Percentiles rank a stretch among this genome's conserved stretches.
These are phyloP conservation scores for Eulemur mongoz DNA, from an alignment of 2,797 vertebrate genomes.

Conservation along the genomic window DNA sequence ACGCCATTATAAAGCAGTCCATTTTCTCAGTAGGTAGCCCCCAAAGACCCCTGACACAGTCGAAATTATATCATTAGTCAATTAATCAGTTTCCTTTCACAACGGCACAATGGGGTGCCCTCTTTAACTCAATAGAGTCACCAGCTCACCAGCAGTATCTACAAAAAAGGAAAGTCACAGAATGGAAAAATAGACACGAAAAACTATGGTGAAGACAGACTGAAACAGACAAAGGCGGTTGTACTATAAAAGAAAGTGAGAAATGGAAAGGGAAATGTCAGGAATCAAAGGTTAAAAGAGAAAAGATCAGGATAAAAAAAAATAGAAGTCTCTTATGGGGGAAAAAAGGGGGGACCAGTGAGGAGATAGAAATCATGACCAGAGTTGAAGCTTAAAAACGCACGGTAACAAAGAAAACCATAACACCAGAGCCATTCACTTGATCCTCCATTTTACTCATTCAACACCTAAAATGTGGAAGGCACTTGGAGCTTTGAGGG, in stretches of 20 bases:
- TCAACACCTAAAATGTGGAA: background rate
- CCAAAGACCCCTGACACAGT: background rate
- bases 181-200: conserved; percentile 2
- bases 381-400: background rate
- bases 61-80: conserved; percentile 68
- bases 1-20: conserved; percentile 3
- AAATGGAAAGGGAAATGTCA: conserved; percentile 63
- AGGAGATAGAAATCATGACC: background rate
- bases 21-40: background rate
- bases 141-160: background rate
- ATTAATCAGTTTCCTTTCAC: conserved; percentile 55
- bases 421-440: background rate
- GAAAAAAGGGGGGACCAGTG: conserved; percentile 3
- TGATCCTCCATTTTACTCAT: background rate
- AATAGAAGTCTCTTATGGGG: background rate
- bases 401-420: conserved; percentile 7
- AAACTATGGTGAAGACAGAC: background rate
- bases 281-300: conserved; percentile 63
- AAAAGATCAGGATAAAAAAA: conserved; percentile 52
- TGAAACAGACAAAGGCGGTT: conserved; percentile 40
- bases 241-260: conserved; percentile 41
- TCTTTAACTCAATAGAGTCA: conserved; percentile 58
- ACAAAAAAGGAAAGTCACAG: conserved; percentile 36
- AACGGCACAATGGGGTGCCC: background rate
- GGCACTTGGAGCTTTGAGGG: background rate